Evolutionary conservation across 2,797 vertebrate species (phyloP).

Genomic region (Platyrinchus mystaceus): DNA sequence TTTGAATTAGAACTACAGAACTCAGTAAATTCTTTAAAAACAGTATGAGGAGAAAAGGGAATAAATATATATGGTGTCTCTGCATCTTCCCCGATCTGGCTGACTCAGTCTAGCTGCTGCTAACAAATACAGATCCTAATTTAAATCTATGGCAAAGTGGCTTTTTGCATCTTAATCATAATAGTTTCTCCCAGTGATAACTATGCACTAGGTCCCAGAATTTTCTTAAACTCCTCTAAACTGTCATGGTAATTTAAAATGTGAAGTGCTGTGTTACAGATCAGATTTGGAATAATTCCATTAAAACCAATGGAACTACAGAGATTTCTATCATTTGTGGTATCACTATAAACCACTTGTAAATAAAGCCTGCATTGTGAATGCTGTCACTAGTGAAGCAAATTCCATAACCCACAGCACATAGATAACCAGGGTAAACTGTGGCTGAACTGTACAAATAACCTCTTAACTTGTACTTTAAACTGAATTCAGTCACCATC

Average conservation of each 20-base stretch:
- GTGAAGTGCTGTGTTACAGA: slow-evolving; percentile 11
- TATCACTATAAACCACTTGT: slow-evolving; percentile 22
- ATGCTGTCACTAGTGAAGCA: slow-evolving; percentile 19
- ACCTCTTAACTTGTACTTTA: neutral
- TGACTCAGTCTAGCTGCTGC: slow-evolving; percentile 12
- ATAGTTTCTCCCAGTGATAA: neutral
- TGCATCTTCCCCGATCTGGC: neutral
- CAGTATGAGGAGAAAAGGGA: neutral
- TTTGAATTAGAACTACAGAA: neutral
- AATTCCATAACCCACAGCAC: neutral
- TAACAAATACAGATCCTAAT: slow-evolving; percentile 14
- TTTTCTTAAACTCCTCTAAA: slow-evolving; percentile 10
- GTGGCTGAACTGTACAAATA: neutral
- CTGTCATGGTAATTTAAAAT: slow-evolving; percentile 20
- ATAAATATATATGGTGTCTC: neutral
- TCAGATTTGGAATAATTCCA: slow-evolving; percentile 56
- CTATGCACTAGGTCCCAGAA: neutral
- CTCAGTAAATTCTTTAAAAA: neutral
- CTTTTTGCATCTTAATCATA: neutral
- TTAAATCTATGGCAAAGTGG: neutral
- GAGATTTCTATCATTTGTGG: slow-evolving; percentile 47
- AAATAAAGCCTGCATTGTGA: slow-evolving; percentile 50
- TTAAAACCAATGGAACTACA: slow-evolving; percentile 32
- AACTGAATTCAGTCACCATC: neutral
- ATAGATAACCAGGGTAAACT: slow-evolving; percentile 13